A percentile compares a stretch with the other conserved stretches of the same genome.
These are phyloP conservation scores for Pithys albifrons DNA, from an alignment of 2,113 vertebrate genomes.

Conservation along the genomic window DNA sequence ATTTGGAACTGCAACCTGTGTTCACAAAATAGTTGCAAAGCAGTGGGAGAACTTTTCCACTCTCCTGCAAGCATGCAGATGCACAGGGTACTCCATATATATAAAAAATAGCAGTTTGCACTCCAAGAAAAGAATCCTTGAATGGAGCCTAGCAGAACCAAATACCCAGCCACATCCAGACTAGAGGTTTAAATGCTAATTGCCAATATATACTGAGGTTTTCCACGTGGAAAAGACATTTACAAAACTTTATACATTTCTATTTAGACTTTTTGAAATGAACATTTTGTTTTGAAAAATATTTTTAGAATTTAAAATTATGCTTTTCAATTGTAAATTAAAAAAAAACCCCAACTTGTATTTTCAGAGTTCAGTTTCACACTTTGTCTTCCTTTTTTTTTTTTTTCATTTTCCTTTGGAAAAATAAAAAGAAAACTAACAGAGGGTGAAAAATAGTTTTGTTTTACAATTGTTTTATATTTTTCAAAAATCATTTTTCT, in stretches of 20 bases:
- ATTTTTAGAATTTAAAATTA: not conserved
- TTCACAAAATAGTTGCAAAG: not conserved
- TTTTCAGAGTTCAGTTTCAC: not conserved
- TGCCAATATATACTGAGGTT: not conserved
- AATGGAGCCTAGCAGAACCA: not conserved
- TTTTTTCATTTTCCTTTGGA: not conserved
- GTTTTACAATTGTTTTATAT: not conserved
- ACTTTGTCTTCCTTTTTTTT: not conserved
- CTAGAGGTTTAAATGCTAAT: not conserved
- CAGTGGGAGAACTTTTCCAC: not conserved
- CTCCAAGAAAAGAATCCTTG: not conserved
- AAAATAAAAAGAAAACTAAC: not conserved
- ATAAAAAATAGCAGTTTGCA: not conserved
- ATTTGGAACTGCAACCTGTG: not conserved
- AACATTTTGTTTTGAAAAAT: not conserved
- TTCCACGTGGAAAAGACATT: not conserved
- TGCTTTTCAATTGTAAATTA: not conserved
- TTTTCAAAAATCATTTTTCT: not conserved
- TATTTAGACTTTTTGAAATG: not conserved
- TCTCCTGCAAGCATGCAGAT: not conserved
- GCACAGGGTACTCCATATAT: not conserved
- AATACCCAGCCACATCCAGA: not conserved
- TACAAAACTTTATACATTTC: not conserved
- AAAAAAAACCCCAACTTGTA: not conserved
- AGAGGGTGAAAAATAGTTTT: accelerated